Percentiles rank a stretch among this genome's conserved stretches.
Conservation (phyloP, 35 echinoderm and acorn worm species). For the Heliocidaris tuberculata region DNA sequence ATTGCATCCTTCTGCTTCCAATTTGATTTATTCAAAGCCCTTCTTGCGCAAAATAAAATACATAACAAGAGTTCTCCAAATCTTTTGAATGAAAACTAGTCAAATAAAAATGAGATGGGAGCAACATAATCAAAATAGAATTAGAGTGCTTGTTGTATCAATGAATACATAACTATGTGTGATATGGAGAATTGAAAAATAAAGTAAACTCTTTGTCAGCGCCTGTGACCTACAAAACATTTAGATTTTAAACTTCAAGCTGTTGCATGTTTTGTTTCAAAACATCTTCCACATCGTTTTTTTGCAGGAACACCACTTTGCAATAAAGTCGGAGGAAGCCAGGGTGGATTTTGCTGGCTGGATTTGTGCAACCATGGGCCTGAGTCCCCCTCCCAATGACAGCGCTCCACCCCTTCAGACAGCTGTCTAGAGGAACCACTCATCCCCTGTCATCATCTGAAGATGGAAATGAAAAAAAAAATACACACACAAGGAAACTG, state of each 20-base stretch:
- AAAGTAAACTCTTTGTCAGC: background rate
- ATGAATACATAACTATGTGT: too few relatives aligned
- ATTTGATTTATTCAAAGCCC: too few relatives aligned
- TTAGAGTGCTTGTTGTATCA: too few relatives aligned
- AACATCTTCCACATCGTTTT: background rate
- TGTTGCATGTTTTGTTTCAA: background rate
- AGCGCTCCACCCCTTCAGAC: background rate
- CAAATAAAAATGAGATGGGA: too few relatives aligned
- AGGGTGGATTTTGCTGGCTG: conserved; percentile 39
- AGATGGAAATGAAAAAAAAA: background rate
- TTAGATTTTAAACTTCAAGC: too few relatives aligned
- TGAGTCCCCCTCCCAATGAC: background rate
- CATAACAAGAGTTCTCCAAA: too few relatives aligned
- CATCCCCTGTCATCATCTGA: background rate
- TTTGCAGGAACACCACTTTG: conserved; percentile 16
- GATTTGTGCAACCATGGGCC: conserved; percentile 29
- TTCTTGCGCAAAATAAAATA: too few relatives aligned
- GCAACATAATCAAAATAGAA: too few relatives aligned
- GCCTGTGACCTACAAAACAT: background rate
- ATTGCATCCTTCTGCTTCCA: too few relatives aligned
- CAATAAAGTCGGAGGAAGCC: conserved; percentile 7
- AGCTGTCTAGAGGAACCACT: background rate
- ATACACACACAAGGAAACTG: background rate
- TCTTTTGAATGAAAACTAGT: too few relatives aligned
- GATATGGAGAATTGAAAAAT: too few relatives aligned